Percentiles rank a stretch among this genome's conserved stretches.
Evolutionary conservation across 2,888 invertebrate genomes (phyloP).

Genomic region (Notodonta dromedarius): DNA sequence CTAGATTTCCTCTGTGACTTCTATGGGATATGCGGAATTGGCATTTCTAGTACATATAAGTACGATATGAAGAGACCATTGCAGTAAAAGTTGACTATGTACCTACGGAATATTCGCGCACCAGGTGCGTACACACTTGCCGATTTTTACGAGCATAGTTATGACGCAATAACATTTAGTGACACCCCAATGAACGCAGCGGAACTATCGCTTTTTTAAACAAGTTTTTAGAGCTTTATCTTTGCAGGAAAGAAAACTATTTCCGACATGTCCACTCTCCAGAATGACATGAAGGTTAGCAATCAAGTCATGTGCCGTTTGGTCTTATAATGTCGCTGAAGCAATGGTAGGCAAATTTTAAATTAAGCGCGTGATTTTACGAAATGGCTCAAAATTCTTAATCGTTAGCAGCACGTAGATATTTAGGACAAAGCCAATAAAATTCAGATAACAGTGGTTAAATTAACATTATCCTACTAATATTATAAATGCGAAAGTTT

Average conservation of each 20-base stretch:
- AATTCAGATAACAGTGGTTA: too few relatives aligned
- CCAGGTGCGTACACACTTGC: background rate
- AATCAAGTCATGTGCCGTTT: background rate
- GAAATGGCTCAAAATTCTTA: too few relatives aligned
- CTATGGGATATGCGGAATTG: too few relatives aligned
- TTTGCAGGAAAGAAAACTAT: constrained; percentile 42
- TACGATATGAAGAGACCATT: too few relatives aligned
- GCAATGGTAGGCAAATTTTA: background rate
- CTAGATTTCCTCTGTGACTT: too few relatives aligned
- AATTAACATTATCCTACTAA: too few relatives aligned
- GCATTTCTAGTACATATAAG: too few relatives aligned
- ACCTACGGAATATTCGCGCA: too few relatives aligned
- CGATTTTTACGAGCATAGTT: background rate
- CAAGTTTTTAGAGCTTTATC: constrained; percentile 46
- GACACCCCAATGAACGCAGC: constrained; percentile 42
- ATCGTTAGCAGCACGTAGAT: too few relatives aligned
- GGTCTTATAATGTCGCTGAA: background rate
- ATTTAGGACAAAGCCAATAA: too few relatives aligned
- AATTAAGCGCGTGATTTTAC: background rate
- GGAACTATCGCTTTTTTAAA: constrained; percentile 44
- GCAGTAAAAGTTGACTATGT: too few relatives aligned
- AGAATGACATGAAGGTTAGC: constrained; percentile 22
- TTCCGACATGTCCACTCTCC: constrained; percentile 27
- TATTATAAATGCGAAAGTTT: too few relatives aligned
- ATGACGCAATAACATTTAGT: constrained; percentile 44